These are phyloP conservation scores for Chironomus striatipennis DNA, from an alignment of 1,140 invertebrate species.

Conservation along the genomic window DNA sequence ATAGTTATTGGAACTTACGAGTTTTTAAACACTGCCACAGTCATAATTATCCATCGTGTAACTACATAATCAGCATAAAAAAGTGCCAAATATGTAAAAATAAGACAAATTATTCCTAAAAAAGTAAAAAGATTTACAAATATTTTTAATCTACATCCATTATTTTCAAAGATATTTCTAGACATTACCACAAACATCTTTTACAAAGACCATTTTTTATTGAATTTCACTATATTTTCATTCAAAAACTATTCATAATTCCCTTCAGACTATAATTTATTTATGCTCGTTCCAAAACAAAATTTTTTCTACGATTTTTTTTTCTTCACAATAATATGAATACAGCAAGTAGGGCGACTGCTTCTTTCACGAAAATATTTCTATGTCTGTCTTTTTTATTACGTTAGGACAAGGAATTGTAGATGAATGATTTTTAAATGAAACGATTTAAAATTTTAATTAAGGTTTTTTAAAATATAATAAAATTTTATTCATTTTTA, in stretches of 20 bases:
- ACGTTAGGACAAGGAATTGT: too few relatives aligned
- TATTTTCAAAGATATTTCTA: background rate
- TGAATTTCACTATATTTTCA: background rate
- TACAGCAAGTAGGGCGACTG: background rate
- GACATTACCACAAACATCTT: background rate
- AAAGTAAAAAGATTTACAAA: background rate
- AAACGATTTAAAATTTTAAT: too few relatives aligned
- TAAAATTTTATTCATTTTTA: too few relatives aligned
- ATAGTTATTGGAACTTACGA: slow-evolving; percentile 48
- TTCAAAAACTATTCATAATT: background rate
- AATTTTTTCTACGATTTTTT: background rate
- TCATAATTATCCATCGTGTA: slow-evolving; percentile 73
- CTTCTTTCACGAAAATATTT: background rate
- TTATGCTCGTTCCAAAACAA: background rate
- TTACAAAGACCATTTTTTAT: slow-evolving; percentile 4
- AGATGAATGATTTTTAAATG: too few relatives aligned
- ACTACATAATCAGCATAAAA: slow-evolving; percentile 89
- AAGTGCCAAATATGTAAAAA: slow-evolving; percentile 73
- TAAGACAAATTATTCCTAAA: slow-evolving; percentile 68
- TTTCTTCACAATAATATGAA: slow-evolving; percentile 1
- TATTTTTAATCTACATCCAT: background rate
- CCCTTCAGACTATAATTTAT: background rate
- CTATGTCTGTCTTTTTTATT: too few relatives aligned
- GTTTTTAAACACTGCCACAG: slow-evolving; percentile 69
- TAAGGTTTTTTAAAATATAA: too few relatives aligned